These are phyloP conservation scores for Echinarachnius parma DNA, from an alignment of 53 echinoderm and acorn worm genomes.

Conservation along the genomic window DNA sequence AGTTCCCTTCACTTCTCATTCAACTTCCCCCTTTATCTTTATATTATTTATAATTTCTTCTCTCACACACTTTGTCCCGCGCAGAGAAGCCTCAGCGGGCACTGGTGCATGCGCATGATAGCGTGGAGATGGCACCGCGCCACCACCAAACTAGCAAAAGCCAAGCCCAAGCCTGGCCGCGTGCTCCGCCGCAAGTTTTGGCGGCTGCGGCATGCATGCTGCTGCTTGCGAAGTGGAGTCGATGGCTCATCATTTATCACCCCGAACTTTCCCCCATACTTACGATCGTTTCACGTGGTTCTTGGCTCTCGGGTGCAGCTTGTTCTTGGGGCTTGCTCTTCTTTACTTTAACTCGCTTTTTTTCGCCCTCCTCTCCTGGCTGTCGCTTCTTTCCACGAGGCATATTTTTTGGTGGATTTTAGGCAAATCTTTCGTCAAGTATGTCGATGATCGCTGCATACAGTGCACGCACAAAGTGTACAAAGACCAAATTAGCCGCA, in stretches of 20 bases:
- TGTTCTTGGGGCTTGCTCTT: neutral
- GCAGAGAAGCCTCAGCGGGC: neutral
- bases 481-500: no score
- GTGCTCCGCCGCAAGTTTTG: no score
- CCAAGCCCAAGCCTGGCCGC: no score
- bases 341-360: conserved; percentile 35
- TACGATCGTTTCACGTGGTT: conserved; percentile 42
- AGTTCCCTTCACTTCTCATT: no score
- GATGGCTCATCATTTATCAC: neutral
- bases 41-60: no score
- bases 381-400: conserved; percentile 67
- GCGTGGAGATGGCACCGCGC: neutral
- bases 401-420: conserved; percentile 24
- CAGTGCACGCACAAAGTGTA: no score
- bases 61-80: no score
- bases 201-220: neutral
- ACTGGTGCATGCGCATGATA: neutral
- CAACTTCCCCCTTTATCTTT: neutral
- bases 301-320: neutral
- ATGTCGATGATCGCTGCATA: neutral
- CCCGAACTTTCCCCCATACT: neutral
- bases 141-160: neutral
- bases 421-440: neutral
- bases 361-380: conserved; percentile 55
- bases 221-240: neutral